These are phyloP conservation scores for Uria aalge DNA, from an alignment of 2,113 vertebrate species.

Conservation along the genomic window DNA sequence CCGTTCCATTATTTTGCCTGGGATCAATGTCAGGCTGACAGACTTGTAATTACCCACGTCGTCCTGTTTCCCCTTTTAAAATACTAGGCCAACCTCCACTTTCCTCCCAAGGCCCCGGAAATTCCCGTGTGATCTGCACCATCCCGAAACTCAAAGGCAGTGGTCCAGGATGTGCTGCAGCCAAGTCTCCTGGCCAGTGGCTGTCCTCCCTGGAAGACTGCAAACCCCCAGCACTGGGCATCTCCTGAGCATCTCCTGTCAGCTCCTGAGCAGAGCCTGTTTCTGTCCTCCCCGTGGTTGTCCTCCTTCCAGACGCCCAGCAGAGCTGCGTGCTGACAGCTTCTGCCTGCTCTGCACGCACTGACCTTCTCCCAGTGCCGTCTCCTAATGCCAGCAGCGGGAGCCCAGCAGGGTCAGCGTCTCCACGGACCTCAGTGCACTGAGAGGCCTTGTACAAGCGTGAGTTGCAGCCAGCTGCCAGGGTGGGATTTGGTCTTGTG, in stretches of 20 bases:
- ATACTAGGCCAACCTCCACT: background rate
- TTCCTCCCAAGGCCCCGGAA: background rate
- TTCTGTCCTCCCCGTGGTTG: rapidly evolving
- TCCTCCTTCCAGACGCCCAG: background rate
- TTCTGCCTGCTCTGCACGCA: background rate
- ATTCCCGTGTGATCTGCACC: background rate
- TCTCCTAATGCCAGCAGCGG: background rate
- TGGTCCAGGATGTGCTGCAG: rapidly evolving
- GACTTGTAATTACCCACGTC: background rate
- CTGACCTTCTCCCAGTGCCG: conserved; percentile 22
- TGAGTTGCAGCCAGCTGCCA: rapidly evolving
- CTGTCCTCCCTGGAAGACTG: background rate
- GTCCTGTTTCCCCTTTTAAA: background rate
- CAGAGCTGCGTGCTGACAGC: background rate
- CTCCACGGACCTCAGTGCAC: background rate
- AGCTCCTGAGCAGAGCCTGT: background rate
- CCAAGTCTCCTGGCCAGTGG: background rate
- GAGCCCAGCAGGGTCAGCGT: background rate
- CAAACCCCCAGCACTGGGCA: background rate
- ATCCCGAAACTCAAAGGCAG: rapidly evolving
- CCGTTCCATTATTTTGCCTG: background rate
- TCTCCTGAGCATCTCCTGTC: background rate
- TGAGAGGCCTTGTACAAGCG: rapidly evolving
- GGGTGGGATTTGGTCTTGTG: background rate
- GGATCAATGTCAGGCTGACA: conserved; percentile 54